A percentile compares a stretch with the other conserved stretches of the same genome.
phyloP scores from a whole-genome alignment of 2,797 vertebrate species.

The Delichon dasypus region DNA sequence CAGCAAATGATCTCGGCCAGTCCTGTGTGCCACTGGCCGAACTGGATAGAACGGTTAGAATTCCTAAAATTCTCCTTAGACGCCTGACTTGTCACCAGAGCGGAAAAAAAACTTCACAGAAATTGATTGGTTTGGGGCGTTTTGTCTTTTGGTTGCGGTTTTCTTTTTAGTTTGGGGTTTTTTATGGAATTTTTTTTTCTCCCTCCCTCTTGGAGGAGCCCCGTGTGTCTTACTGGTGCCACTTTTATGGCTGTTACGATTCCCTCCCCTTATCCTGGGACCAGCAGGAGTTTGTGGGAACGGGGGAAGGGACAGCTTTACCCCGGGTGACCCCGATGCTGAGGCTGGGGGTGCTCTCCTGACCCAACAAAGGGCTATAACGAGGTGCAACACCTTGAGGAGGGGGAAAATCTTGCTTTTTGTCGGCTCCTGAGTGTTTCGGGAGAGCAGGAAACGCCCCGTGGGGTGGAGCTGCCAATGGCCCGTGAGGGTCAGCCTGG shows the following conservation, averaged over 20 bases:
- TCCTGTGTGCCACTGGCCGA: neutral
- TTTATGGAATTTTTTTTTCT: neutral
- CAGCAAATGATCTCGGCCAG: neutral
- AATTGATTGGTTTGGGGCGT: neutral
- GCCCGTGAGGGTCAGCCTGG: neutral
- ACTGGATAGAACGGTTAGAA: neutral
- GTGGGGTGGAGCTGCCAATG: neutral
- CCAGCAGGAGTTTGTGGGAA: rapidly evolving
- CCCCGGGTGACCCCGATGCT: neutral
- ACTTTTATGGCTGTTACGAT: neutral
- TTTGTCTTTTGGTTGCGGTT: neutral
- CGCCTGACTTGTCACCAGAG: neutral
- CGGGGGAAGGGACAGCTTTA: neutral
- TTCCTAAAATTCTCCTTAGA: neutral
- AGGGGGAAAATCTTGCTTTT: neutral
- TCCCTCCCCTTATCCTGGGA: neutral
- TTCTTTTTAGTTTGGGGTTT: neutral
- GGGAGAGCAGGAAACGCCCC: neutral
- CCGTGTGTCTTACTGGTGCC: neutral
- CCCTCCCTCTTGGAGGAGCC: neutral
- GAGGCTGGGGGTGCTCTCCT: neutral
- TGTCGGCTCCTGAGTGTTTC: neutral
- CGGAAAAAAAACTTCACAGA: neutral
- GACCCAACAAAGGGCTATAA: rapidly evolving
- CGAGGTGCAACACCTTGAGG: neutral